These are phyloP conservation scores for Cichladusa arquata DNA, from an alignment of 2,113 vertebrate species.

Conservation along the genomic window DNA sequence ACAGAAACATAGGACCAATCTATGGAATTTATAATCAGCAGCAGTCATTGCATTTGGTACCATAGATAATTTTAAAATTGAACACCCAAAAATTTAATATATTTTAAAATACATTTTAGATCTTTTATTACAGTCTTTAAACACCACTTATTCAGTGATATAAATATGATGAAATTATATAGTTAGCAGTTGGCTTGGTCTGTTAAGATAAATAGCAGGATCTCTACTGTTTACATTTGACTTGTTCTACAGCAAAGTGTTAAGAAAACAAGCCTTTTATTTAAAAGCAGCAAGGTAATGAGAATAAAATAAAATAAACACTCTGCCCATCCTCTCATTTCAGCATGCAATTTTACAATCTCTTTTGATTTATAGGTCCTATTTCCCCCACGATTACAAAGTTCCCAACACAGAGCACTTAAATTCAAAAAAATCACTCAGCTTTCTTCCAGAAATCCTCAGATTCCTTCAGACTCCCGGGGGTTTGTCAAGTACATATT, in stretches of 20 bases:
- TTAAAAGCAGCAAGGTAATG: background rate
- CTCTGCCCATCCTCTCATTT: background rate
- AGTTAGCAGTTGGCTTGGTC: background rate
- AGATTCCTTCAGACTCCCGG: background rate
- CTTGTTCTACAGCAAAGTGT: slow-evolving; percentile 3
- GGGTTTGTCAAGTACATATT: background rate
- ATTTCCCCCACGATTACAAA: background rate
- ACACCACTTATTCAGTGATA: slow-evolving; percentile 5
- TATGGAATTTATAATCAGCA: background rate
- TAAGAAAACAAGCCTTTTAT: slow-evolving; percentile 7
- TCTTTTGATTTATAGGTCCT: background rate
- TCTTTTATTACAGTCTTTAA: slow-evolving; percentile 43
- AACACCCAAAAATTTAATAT: slow-evolving; percentile 17
- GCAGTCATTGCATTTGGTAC: background rate
- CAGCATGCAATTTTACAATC: background rate
- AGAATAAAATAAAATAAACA: background rate
- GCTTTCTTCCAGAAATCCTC: background rate
- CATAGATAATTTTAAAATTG: background rate
- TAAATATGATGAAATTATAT: background rate
- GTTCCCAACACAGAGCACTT: background rate
- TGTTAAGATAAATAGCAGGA: background rate
- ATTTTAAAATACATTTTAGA: slow-evolving; percentile 29
- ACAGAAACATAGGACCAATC: slow-evolving; percentile 5
- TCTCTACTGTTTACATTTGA: background rate
- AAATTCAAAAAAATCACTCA: background rate